Conservation (phyloP, 2,888 invertebrate species). For the Eristalis pertinax region DNA sequence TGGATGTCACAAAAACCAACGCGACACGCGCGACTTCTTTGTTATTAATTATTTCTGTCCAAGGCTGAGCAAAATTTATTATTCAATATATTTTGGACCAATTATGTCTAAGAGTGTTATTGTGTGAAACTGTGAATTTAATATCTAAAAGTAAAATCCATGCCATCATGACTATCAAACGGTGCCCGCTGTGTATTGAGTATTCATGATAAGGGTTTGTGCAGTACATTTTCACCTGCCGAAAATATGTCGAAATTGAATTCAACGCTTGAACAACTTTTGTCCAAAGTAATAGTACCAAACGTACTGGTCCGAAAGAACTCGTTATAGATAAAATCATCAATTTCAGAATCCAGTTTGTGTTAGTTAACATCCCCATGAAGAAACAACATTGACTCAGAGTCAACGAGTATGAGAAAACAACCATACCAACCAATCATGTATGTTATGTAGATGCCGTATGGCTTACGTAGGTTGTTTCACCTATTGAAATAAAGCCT, state of each 20-base stretch:
- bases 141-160: too few relatives aligned
- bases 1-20: too few relatives aligned
- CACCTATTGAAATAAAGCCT: background rate
- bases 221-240: background rate
- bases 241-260: background rate
- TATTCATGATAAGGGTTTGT: background rate
- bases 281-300: background rate
- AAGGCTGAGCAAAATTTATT: too few relatives aligned
- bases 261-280: background rate
- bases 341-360: slow-evolving; percentile 15
- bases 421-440: background rate
- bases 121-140: too few relatives aligned
- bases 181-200: background rate
- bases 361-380: slow-evolving; percentile 12
- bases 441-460: background rate
- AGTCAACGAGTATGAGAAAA: background rate
- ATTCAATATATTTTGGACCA: too few relatives aligned
- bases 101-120: too few relatives aligned
- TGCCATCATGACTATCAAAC: background rate
- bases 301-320: slow-evolving; percentile 11
- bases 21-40: too few relatives aligned
- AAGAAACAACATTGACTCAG: slow-evolving; percentile 10
- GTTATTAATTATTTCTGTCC: too few relatives aligned
- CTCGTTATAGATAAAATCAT: slow-evolving; percentile 39
- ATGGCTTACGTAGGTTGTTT: background rate